These are phyloP conservation scores for Hedychridium roseum DNA, from an alignment of 2,888 invertebrate species.

Conservation along the genomic window DNA sequence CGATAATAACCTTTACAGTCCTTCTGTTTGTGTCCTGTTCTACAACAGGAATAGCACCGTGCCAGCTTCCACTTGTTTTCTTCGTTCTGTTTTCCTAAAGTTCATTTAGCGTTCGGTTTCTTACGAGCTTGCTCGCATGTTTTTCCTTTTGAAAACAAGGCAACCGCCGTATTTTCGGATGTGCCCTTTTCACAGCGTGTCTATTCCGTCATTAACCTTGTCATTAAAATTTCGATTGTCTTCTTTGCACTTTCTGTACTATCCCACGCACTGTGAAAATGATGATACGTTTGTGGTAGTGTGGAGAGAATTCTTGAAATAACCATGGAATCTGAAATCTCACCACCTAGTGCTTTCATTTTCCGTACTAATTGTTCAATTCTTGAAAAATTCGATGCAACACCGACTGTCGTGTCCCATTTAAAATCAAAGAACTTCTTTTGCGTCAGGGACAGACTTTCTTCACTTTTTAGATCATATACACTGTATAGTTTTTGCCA, in stretches of 20 bases:
- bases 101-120: background rate
- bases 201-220: background rate
- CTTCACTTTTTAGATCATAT: constrained; percentile 24
- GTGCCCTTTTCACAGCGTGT: background rate
- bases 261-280: constrained; percentile 5
- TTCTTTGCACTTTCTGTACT: background rate
- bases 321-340: constrained; percentile 22
- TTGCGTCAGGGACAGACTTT: constrained; percentile 20
- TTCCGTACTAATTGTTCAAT: constrained; percentile 18
- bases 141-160: background rate
- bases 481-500: constrained; percentile 24
- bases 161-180: background rate
- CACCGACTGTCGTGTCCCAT: background rate
- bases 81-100: background rate
- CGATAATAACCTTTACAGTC: background rate
- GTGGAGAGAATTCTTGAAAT: constrained; percentile 17
- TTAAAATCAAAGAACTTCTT: constrained; percentile 8
- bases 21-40: background rate
- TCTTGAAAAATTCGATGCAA: constrained; percentile 15
- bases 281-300: background rate
- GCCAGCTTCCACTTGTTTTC: background rate
- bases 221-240: background rate
- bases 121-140: background rate
- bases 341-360: constrained; percentile 23
- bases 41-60: background rate